phyloP scores from a whole-genome alignment of 2,113 vertebrate species.

The Ibidorhyncha struthersii region DNA sequence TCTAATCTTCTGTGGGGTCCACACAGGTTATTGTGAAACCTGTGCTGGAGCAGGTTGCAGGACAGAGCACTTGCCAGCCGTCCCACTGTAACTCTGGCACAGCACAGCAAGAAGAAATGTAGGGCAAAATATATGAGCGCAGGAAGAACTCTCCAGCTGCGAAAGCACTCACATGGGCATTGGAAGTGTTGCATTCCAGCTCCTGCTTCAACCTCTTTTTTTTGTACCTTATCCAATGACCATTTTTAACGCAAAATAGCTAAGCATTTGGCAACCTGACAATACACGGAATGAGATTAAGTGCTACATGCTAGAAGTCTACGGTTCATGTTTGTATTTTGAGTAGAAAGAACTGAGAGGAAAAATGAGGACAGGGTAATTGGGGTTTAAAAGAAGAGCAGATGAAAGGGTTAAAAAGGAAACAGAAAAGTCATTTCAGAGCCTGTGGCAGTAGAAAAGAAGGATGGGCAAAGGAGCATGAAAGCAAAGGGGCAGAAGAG shows the following conservation, averaged over 20 bases:
- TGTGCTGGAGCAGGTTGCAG: neutral
- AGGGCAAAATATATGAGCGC: neutral
- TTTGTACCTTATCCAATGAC: neutral
- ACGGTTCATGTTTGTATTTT: neutral
- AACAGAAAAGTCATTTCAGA: neutral
- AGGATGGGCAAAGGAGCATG: neutral
- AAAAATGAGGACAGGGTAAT: neutral
- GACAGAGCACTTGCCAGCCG: neutral
- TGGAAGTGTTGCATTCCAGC: neutral
- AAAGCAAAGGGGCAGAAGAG: constrained; percentile 26
- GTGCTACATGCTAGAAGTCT: neutral
- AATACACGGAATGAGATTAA: neutral
- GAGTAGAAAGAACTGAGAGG: neutral
- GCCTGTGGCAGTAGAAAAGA: neutral
- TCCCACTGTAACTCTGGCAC: neutral
- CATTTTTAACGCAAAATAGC: neutral
- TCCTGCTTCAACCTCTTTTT: neutral
- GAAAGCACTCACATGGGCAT: neutral
- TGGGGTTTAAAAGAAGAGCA: neutral
- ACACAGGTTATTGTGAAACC: neutral
- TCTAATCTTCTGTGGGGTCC: neutral
- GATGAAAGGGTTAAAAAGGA: constrained; percentile 13
- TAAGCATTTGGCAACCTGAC: neutral
- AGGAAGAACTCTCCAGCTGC: neutral
- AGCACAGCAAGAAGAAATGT: neutral